These are phyloP conservation scores for Linyphia triangularis DNA, from an alignment of 2,888 invertebrate genomes.

Conservation along the genomic window DNA sequence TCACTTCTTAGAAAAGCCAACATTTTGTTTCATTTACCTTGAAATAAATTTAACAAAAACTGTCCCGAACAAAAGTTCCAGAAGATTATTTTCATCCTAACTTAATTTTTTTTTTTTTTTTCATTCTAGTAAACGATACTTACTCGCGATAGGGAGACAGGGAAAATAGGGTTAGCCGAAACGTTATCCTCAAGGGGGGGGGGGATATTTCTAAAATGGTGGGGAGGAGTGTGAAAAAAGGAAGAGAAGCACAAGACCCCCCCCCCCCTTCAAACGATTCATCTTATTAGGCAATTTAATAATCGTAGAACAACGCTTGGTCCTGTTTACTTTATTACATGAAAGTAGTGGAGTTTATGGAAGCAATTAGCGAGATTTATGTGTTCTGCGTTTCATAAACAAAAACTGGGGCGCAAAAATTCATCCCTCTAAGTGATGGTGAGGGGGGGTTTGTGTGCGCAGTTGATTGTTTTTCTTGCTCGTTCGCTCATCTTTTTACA, in stretches of 20 bases:
- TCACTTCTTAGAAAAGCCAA: background rate
- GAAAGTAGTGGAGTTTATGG: conserved; percentile 56
- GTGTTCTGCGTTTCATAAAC: conserved; percentile 60
- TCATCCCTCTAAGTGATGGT: conserved; percentile 35
- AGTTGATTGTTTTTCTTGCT: conserved; percentile 6
- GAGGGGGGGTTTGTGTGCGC: conserved; percentile 2
- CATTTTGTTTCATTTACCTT: background rate
- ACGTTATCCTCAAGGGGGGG: background rate
- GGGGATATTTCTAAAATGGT: background rate
- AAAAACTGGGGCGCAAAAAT: conserved; percentile 44
- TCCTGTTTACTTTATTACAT: conserved; percentile 49
- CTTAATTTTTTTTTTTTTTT: background rate
- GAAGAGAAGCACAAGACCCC: background rate
- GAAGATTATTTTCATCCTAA: background rate
- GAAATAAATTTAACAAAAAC: background rate
- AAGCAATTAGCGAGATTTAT: conserved; percentile 63
- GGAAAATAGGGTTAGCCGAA: background rate
- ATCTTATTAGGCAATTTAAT: conserved; percentile 65
- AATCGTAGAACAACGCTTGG: conserved; percentile 44
- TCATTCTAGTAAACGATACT: too few relatives aligned
- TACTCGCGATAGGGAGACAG: too few relatives aligned
- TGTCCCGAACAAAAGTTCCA: background rate
- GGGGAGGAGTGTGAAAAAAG: background rate
- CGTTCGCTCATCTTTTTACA: conserved; percentile 57
- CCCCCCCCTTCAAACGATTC: conserved; percentile 9